Evolutionary conservation across 1,140 invertebrate genomes (phyloP).

Genomic region (Pseudomyrmex pallidus): DNA sequence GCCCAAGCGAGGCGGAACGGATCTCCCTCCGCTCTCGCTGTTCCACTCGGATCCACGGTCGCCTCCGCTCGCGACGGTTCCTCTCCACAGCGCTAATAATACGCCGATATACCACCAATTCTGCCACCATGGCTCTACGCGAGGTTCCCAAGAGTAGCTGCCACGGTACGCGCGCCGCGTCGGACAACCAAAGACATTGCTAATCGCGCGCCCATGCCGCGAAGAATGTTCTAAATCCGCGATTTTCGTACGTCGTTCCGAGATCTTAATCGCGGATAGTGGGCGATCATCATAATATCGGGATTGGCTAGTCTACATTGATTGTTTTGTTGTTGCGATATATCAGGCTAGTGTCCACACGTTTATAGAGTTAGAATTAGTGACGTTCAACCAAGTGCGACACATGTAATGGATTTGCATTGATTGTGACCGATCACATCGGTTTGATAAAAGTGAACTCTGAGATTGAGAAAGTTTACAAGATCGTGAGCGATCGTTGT

Average conservation of each 20-base stretch:
- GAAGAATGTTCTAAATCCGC: constrained; percentile 28
- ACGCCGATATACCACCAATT: constrained; percentile 82
- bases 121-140: constrained; percentile 81
- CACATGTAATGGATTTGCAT: constrained; percentile 5
- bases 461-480: background rate
- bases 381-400: constrained; percentile 30
- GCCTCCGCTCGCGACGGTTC: constrained; percentile 54
- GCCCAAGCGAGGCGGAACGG: constrained; percentile 79
- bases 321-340: background rate
- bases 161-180: constrained; percentile 77
- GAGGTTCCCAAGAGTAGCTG: constrained; percentile 68
- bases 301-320: background rate
- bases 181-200: constrained; percentile 65
- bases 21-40: constrained; percentile 69
- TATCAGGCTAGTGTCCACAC: background rate
- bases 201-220: constrained; percentile 71
- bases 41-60: constrained; percentile 53
- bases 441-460: background rate
- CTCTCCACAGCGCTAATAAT: constrained; percentile 80
- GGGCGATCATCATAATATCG: background rate
- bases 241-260: background rate
- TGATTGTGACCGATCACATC: background rate
- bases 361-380: constrained; percentile 4
- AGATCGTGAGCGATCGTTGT: background rate
- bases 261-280: background rate